Base-by-base conservation (phyloP, 2,888 invertebrate species). In the Campopleginae sp. region DNA sequence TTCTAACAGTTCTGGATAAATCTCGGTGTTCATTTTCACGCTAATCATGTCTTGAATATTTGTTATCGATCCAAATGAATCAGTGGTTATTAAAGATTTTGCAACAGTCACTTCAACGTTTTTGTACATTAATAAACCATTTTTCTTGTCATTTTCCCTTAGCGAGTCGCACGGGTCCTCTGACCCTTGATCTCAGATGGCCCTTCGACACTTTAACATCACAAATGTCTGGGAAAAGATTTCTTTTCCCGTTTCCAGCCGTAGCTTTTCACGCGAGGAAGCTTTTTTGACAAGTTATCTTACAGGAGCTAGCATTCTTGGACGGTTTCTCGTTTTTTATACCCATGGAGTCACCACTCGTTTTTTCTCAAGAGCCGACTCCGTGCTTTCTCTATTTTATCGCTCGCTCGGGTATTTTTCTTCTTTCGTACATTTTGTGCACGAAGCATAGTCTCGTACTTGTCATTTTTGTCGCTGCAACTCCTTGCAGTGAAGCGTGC, bases 211-310 rank as follows among this genome's bases (percentile, higher is more conserved):
- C 48, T 19, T 42, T 17, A 17, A 44, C 19, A 23, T 23, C 8
- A 51, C 46, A 51, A 14, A 68, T 68, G 75, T 33, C 38, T 63
- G 31, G 14, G 44, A 70, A 71, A 44, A 19, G 61, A 78, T 70
- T 78, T 76, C 48, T 51, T 65, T 65, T 46, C 44, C 14, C 75
- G 42, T 70, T 78, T 54, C 23, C 68, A 58, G 31, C 19, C 1
- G 75, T 17, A 38, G 70, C 48, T 77, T 63, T 70, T 38, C 44
- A 23, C 19, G 17, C 38, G 33, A 70, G 68, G 75, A 61, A 58
- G 68, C 42, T 42, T 76, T 68, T 81, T 76, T 27, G 27, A 70
- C 81, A 70, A 81, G 76, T 81, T 76, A 76, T 76, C 81, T 75
- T 23, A 58, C 42, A 63, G 19, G 42, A 33, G 27, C 68, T 27